Evolutionary conservation across 1,140 invertebrate genomes (phyloP).

Genomic region (Copidosoma floridanum): DNA sequence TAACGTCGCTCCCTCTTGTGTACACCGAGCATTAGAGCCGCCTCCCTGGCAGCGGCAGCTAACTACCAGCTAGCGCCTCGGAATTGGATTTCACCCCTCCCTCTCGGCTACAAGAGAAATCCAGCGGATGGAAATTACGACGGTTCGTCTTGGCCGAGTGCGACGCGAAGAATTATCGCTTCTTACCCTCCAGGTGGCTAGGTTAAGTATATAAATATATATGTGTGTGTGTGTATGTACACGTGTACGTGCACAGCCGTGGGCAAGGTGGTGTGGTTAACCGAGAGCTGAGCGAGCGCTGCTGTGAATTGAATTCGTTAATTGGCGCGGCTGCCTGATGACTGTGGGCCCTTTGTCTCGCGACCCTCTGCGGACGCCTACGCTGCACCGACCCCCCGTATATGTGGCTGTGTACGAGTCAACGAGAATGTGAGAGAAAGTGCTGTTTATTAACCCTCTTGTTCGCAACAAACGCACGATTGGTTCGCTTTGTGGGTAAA

Average conservation of each 20-base stretch:
- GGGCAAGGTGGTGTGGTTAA: too few relatives aligned
- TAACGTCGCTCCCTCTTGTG: constrained; percentile 10
- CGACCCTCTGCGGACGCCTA: too few relatives aligned
- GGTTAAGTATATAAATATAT: constrained; percentile 29
- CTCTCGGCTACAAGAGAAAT: too few relatives aligned
- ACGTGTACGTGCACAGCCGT: too few relatives aligned
- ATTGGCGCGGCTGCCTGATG: not conserved
- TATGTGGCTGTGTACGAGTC: too few relatives aligned
- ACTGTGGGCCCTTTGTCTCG: too few relatives aligned
- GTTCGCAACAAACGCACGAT: too few relatives aligned
- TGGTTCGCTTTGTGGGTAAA: too few relatives aligned
- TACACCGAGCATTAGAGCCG: constrained; percentile 14
- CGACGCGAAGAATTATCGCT: constrained; percentile 24
- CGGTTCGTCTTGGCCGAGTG: constrained; percentile 18
- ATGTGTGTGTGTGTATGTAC: constrained; percentile 12
- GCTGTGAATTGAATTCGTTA: constrained; percentile 1
- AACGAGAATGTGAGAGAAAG: too few relatives aligned
- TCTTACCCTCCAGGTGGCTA: constrained; percentile 33
- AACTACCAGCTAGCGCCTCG: constrained; percentile 1
- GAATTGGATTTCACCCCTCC: constrained; percentile 19
- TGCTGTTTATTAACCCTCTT: too few relatives aligned
- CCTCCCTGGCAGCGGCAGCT: constrained; percentile 8
- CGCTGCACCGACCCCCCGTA: too few relatives aligned
- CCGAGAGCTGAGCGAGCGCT: too few relatives aligned
- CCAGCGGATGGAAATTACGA: constrained; percentile 25